A percentile compares a stretch with the other conserved stretches of the same genome.
Conservation (phyloP, 1,140 invertebrate genomes). For the Elymnias hypermnestra region DNA sequence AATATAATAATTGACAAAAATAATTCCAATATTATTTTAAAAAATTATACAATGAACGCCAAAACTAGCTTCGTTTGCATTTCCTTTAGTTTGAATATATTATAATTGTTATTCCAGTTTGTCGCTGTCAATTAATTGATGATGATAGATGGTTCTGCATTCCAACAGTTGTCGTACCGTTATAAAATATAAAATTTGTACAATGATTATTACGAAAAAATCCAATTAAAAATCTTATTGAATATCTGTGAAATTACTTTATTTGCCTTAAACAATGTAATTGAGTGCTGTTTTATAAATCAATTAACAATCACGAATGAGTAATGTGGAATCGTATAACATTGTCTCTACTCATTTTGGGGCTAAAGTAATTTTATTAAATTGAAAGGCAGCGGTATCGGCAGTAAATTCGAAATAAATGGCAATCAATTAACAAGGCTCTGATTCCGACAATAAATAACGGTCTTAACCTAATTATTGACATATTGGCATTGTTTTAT, state of each 20-base stretch:
- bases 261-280: not conserved
- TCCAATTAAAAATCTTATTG: no score
- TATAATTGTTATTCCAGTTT: no score
- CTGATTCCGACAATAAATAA: slow-evolving; percentile 27
- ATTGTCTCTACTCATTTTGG: slow-evolving; percentile 9
- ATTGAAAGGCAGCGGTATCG: slow-evolving; percentile 21
- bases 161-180: no score
- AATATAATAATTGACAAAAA: no score
- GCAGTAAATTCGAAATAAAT: slow-evolving; percentile 32
- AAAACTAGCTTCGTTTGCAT: no score
- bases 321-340: slow-evolving; percentile 3
- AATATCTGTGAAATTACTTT: not conserved
- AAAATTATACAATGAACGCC: no score
- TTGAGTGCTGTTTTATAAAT: slow-evolving; percentile 4
- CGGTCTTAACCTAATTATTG: slow-evolving; percentile 56
- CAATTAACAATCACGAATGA: slow-evolving; percentile 8
- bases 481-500: slow-evolving; percentile 51
- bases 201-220: no score
- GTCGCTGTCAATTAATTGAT: no score
- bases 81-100: no score
- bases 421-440: slow-evolving; percentile 37
- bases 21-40: no score
- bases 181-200: no score
- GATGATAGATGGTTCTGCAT: no score
- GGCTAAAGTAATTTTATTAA: slow-evolving; percentile 19